Evolutionary conservation across 1,140 invertebrate genomes (phyloP), one percentile per base, ranked within the genome.

Genomic region (Magallana gigas): DNA sequence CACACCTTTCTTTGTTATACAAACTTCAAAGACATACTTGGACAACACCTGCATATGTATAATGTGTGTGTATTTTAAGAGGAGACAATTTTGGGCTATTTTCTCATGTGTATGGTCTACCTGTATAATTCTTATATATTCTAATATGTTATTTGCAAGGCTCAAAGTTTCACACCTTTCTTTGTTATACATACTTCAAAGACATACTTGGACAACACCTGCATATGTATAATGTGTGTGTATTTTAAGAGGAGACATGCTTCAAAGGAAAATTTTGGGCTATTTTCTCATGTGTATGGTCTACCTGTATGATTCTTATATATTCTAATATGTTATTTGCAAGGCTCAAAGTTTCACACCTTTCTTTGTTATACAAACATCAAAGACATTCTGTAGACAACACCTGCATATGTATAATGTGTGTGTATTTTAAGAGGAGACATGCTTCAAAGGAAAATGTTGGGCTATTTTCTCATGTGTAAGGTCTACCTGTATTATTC

Each of bases 101-200:
- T 62, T n/a, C 8, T 12, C 14, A 62, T 12, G 11, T 14, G 11
- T 14, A 62, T 62, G 11, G 18, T 16, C 11, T 62, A 16, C 11
- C 11, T 62, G 60, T 62, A 62, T 62, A n/a, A 62, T 62, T 62
- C 11, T 62, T 62, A 7, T 14, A 62, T 62, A 0, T 62, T 62
- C 60, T n/a, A n/a, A n/a, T 23, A 62, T 62, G 60, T 14, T 62
- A 62, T 62, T 62, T 62, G 60, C 60, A 62, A 62, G 60, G 60
- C 6, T 62, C 60, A 12, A 9, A 62, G 60, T 62, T 62, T 62
- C 16, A 62, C 60, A 62, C 60, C 60, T 62, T 14, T 62, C 60
- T 62, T 62, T 62, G 60, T 62, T 6, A 62, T 62, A 62, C 60
- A 62, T 18, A 62, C 60, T 16, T 62, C 60, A 62, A 62, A 62